These are phyloP conservation scores for Garra rufa DNA, from an alignment of 2,113 vertebrate genomes.

Conservation along the genomic window DNA sequence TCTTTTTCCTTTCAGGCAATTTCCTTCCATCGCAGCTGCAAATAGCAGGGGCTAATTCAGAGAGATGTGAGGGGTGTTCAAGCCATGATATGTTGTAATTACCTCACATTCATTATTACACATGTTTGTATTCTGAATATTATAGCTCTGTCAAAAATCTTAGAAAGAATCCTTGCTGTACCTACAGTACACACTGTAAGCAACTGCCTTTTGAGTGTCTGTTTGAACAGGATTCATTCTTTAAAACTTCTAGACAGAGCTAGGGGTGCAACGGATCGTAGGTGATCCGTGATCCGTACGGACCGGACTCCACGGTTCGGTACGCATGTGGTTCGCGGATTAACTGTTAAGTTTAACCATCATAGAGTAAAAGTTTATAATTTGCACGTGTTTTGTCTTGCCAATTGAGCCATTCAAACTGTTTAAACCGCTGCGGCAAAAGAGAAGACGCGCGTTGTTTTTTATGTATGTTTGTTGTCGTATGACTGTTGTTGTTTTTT, in stretches of 20 bases:
- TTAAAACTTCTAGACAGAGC: not conserved
- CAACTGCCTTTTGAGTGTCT: not conserved
- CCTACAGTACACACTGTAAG: not conserved
- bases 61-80: constrained; percentile 2
- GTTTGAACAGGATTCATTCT: not conserved
- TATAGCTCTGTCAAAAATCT: not conserved
- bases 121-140: not conserved
- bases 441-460: too few relatives aligned
- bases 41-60: constrained; percentile 43
- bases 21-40: constrained; percentile 33
- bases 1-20: constrained; percentile 16
- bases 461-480: too few relatives aligned
- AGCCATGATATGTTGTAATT: constrained; percentile 41
- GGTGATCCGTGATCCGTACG: too few relatives aligned
- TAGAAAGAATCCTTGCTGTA: not conserved
- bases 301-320: too few relatives aligned
- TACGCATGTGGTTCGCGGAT: too few relatives aligned
- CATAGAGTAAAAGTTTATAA: too few relatives aligned
- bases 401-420: too few relatives aligned
- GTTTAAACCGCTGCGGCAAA: too few relatives aligned
- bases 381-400: too few relatives aligned
- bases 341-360: too few relatives aligned
- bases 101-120: not conserved
- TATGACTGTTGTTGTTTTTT: too few relatives aligned
- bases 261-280: too few relatives aligned